Percentiles rank a stretch among this genome's conserved stretches.
Conservation (phyloP, 2,888 invertebrate species). For the Dromius quadrimaculatus region DNA sequence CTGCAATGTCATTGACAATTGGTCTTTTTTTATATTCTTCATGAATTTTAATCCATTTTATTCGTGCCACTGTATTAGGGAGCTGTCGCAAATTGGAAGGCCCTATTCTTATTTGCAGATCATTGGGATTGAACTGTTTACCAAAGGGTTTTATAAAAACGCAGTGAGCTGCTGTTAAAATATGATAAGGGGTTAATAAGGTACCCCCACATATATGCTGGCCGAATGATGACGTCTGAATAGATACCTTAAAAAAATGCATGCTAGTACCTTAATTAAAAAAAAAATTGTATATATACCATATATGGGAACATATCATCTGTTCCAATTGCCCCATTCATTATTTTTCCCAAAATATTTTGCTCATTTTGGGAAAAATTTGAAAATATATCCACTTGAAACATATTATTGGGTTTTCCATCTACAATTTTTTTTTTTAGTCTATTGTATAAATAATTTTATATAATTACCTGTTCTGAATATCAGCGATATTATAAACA, state of each 20-base stretch:
- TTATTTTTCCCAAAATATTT: background rate
- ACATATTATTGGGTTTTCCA: background rate
- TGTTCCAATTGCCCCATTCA: constrained; percentile 8
- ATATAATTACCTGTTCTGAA: too few species aligned
- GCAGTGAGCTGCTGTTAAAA: constrained; percentile 30
- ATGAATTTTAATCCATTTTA: constrained; percentile 7
- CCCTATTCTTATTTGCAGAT: constrained; percentile 2
- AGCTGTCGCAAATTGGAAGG: background rate
- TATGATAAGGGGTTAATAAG: background rate
- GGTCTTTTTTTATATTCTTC: background rate
- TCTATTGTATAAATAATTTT: too few species aligned
- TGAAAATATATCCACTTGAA: constrained; percentile 1
- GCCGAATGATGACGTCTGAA: background rate
- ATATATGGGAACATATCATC: constrained; percentile 14
- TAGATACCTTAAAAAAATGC: constrained; percentile 4
- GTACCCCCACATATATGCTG: constrained; percentile 16
- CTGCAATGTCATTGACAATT: constrained; percentile 17
- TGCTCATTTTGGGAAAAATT: background rate
- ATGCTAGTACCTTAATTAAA: background rate
- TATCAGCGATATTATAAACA: too few species aligned
- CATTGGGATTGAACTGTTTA: background rate
- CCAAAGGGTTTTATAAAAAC: background rate
- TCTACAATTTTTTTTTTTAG: too few species aligned
- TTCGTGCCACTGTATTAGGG: background rate
- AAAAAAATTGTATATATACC: background rate